Percentiles rank a stretch among this genome's conserved stretches.
Conservation (phyloP, 92 coral and sea anemone genomes). For the Siderastrea siderea region DNA sequence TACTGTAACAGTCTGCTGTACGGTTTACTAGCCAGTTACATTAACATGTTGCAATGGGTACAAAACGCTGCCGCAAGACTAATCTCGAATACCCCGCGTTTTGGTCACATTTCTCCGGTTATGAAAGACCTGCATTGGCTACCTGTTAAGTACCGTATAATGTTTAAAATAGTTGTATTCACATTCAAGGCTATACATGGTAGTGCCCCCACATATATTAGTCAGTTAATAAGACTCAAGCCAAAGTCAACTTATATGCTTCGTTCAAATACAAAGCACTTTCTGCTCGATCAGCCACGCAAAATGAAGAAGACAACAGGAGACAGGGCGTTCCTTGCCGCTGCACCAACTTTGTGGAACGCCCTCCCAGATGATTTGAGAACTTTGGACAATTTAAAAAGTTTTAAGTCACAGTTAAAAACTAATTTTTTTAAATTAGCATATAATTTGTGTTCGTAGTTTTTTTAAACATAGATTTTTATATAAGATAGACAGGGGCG, state of each 20-base stretch:
- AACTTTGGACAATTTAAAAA: no score
- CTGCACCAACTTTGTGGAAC: no score
- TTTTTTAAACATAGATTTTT: no score
- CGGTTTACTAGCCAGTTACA: conserved; percentile 61
- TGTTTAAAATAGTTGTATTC: conserved; percentile 37
- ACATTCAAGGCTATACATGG: conserved; percentile 59
- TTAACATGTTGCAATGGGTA: conserved; percentile 50
- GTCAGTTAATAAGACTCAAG: conserved; percentile 35
- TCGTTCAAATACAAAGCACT: conserved; percentile 37
- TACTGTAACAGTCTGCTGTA: conserved; percentile 66
- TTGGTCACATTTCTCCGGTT: conserved; percentile 42
- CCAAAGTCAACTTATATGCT: conserved; percentile 36
- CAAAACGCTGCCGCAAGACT: conserved; percentile 68
- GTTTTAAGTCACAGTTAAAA: no score
- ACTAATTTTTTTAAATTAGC: no score
- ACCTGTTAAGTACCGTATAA: conserved; percentile 48
- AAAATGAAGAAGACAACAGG: conserved; percentile 48
- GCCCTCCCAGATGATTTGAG: no score
- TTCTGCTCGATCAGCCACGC: conserved; percentile 36
- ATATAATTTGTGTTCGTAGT: no score
- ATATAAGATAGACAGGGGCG: no score
- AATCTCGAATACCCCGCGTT: conserved; percentile 29
- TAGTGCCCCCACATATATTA: conserved; percentile 49
- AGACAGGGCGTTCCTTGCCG: conserved; percentile 36
- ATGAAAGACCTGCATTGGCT: conserved; percentile 51